Base-by-base conservation (phyloP, 2,113 vertebrate genomes). In the Rhinoptilus africanus region DNA sequence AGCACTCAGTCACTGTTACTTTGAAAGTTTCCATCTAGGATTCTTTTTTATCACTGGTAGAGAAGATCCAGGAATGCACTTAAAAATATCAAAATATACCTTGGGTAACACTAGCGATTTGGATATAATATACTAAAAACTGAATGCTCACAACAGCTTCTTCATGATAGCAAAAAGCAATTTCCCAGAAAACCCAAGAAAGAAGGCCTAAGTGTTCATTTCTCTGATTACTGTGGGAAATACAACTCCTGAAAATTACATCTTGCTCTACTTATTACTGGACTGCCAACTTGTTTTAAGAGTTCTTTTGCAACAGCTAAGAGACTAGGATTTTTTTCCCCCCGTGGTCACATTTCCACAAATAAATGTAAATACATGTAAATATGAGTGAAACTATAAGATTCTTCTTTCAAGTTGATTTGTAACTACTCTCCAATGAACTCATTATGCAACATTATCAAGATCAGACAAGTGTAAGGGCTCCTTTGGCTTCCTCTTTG, bases 291-390 rank as follows among this genome's bases (percentile, higher is more conserved):
- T 57, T 48, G 8, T 32, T 72, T 48, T 50, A 81, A 54, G 14
- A 72, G 5, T 22, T 89, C 26, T 91, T 76, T 48, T 62, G 18
- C 39, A 72, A 82, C 12, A 73, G 24, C 3, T 41, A 37, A 72
- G 32, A 79, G 41, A 47, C 4, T 2, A 30, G 15, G 8, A 1
- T 21, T 6, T 41, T 60, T 34, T 17, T 2, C 0, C 3, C 6
- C 17, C 8, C 6, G 20, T 27, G 12, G 22, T 28, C 43, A 20
- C 4, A 28, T 51, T 86, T 80, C 56, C 81, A 50, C n/a, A 93
- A 81, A 81, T 7, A 69, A 41, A 67, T 14, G 17, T 4, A 30
- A 85, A 67, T 11, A 19, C 56, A 43, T 17, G 51, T 63, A 74
- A 51, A 22, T 39, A 4, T 47, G 16, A 88, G 14, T 10, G 26